Evolutionary conservation across 2,888 invertebrate species (phyloP), one percentile per base, ranked within the genome.

Genomic region (Sphinx pinastri): DNA sequence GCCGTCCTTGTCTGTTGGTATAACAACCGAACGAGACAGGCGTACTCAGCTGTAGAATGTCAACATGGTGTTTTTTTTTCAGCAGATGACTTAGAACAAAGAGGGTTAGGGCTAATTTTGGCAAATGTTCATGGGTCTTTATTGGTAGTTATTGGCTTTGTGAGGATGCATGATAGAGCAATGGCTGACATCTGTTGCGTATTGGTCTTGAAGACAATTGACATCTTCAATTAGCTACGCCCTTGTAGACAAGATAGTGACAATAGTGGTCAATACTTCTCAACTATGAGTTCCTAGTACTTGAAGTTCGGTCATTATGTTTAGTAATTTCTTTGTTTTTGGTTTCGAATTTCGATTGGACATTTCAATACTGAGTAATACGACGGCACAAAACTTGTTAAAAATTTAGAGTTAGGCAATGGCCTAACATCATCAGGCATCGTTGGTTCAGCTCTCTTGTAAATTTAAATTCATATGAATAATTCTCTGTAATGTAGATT

Each of bases 1-100:
- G 1, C 16, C 58, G 13, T 79, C 81, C 74, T 77, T 76, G 67
- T 80, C 74, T 58, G 31, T 38, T 70, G 0, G 0, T 4, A 19
- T 11, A 6, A 25, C 5, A 66, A 72, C 68, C 60, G 75, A 81
- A 6, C 57, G 73, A 71, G 82, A 83, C 14, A n/a, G 59, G 8
- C 66, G 76, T 8, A 25, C 45, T 31, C 66, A 70, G 69, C 55
- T 66, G 79, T 78, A 73, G 80, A 83, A 85, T 84, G 83, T 84
- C 85, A 84, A 82, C 82, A 79, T 63, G 69, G 79, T 78, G 80
- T 79, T 74, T 75, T 70, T 75, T 79, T 79, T 80, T 80, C 79
- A 76, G 82, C 84, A 84, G 83, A 84, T 83, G 83, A 74, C 72
- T 72, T 68, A 72, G 71, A 82, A 81, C 82, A 83, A 82, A 81